These are phyloP conservation scores for Tridacna crocea DNA, from an alignment of 2,888 invertebrate species.

Conservation along the genomic window DNA sequence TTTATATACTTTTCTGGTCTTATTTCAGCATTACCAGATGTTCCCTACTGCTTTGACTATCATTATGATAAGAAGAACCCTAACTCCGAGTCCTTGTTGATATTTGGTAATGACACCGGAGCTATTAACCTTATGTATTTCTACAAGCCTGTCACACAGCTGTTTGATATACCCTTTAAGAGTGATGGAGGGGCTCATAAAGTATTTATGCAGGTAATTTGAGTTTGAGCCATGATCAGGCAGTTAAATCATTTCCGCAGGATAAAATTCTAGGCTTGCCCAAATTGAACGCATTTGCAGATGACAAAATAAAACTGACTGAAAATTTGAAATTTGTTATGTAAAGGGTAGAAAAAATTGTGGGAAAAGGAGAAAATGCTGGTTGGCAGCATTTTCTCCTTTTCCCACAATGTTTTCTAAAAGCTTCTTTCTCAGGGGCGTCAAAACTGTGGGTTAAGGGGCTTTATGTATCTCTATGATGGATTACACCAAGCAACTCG, in stretches of 20 bases:
- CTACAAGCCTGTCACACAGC: conserved; percentile 78
- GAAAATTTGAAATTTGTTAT: too few species aligned
- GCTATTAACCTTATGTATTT: conserved; percentile 80
- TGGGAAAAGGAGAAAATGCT: not conserved
- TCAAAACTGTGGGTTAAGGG: too few species aligned
- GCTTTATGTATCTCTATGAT: too few species aligned
- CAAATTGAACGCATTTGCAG: too few species aligned
- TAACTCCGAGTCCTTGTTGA: conserved; percentile 76
- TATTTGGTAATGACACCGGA: conserved; percentile 83
- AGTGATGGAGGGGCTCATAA: conserved; percentile 80
- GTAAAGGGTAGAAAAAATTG: too few species aligned
- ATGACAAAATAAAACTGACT: too few species aligned
- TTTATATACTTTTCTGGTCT: not conserved
- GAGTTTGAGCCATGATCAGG: too few species aligned
- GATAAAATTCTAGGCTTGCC: too few species aligned
- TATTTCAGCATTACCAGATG: conserved; percentile 80
- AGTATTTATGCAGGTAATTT: conserved; percentile 81
- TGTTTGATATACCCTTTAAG: conserved; percentile 82
- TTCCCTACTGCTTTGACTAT: conserved; percentile 82
- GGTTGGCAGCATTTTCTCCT: not conserved
- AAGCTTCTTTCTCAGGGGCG: too few species aligned
- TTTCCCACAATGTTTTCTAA: not conserved
- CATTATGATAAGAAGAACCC: conserved; percentile 80
- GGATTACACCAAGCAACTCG: too few species aligned
- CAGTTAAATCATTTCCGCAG: too few species aligned